These are phyloP conservation scores for Himalopsyche japonica DNA, from an alignment of 2,888 invertebrate species.

Conservation along the genomic window DNA sequence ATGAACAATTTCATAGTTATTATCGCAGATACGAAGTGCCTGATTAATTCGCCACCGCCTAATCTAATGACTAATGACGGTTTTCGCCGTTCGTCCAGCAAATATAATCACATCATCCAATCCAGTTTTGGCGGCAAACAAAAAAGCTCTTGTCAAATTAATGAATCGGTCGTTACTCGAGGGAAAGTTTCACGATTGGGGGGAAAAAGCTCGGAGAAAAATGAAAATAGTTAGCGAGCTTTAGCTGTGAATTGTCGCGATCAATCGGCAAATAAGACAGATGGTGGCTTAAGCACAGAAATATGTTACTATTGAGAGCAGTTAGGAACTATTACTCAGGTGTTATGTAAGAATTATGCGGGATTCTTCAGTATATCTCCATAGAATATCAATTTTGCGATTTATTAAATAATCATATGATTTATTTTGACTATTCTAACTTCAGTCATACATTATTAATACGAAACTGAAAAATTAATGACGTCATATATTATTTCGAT, in stretches of 20 bases:
- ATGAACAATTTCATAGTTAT: background rate
- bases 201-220: background rate
- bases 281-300: background rate
- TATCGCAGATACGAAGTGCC: background rate
- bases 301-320: background rate
- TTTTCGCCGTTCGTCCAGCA: background rate
- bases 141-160: background rate
- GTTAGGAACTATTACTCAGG: background rate
- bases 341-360: background rate
- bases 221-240: background rate
- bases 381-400: no score
- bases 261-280: background rate
- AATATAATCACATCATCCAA: background rate
- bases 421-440: no score
- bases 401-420: no score
- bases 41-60: background rate
- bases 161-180: background rate
- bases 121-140: background rate
- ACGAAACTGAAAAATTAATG: no score
- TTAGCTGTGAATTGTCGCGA: background rate
- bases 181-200: background rate
- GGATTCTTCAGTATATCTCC: background rate
- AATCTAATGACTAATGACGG: background rate
- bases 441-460: no score
- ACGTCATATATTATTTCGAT: no score